Percentiles rank a stretch among this genome's conserved stretches.
Evolutionary conservation across 2,113 vertebrate genomes (phyloP).

Genomic region (Lagopus leucura): DNA sequence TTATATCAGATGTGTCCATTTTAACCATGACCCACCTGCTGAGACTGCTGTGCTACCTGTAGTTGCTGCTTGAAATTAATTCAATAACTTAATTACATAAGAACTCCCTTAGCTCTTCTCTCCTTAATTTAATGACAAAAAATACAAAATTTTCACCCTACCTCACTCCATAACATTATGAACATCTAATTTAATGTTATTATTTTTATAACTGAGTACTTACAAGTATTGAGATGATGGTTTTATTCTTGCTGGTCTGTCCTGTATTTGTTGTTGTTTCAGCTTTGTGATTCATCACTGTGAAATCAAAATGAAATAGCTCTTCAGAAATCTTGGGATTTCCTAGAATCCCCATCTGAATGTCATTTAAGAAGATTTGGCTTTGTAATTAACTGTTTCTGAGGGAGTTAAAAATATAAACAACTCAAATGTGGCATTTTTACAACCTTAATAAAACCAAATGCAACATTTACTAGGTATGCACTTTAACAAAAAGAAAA

Average conservation of each 20-base stretch:
- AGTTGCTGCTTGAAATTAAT: neutral
- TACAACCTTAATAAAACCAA: slow-evolving; percentile 53
- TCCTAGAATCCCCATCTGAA: neutral
- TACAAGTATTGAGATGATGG: neutral
- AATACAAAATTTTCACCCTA: neutral
- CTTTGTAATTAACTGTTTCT: slow-evolving; percentile 41
- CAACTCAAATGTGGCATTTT: slow-evolving; percentile 37
- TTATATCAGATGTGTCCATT: neutral
- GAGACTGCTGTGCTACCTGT: neutral
- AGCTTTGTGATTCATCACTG: neutral
- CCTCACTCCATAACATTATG: neutral
- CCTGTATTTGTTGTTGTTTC: slow-evolving; percentile 13
- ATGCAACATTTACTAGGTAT: slow-evolving; percentile 17
- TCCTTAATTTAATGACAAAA: neutral
- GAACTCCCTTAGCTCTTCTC: neutral
- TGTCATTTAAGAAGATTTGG: neutral
- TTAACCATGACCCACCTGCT: neutral
- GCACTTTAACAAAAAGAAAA: neutral
- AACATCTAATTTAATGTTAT: neutral
- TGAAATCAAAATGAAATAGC: neutral
- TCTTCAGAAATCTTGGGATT: neutral
- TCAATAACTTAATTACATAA: neutral
- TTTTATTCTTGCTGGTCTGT: neutral
- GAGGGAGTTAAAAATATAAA: slow-evolving; percentile 40
- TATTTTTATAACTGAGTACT: neutral